phyloP scores from a whole-genome alignment of 1,140 invertebrate genomes.

The Vanessa tameamea region DNA sequence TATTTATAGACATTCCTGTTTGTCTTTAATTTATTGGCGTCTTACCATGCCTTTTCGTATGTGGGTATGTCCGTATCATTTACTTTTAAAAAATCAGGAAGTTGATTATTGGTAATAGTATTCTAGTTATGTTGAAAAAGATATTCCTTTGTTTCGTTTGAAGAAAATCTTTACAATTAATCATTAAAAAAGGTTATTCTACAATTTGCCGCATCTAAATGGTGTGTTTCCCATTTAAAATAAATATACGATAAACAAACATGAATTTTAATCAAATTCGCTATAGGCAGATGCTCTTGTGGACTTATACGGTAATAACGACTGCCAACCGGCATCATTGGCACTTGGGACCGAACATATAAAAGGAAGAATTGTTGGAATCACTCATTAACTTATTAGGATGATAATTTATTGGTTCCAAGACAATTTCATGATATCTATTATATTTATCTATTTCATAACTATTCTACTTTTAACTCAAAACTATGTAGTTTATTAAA shows the following conservation, averaged over 20 bases:
- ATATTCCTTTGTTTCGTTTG: not conserved
- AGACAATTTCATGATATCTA: conserved; percentile 67
- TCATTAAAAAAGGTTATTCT: not conserved
- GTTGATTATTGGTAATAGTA: not conserved
- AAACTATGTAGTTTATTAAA: not conserved
- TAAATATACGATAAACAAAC: conserved; percentile 74
- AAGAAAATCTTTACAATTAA: not conserved
- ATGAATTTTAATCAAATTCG: conserved; percentile 79
- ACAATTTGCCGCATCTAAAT: conserved; percentile 48
- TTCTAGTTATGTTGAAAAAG: not conserved
- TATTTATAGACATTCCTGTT: conserved; percentile 36
- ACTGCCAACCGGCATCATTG: conserved; percentile 53
- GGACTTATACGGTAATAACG: conserved; percentile 70
- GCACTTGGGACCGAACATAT: conserved; percentile 54
- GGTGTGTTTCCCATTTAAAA: conserved; percentile 46
- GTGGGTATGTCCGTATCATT: conserved; percentile 11
- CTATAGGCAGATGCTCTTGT: conserved; percentile 71
- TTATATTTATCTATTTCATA: conserved; percentile 8
- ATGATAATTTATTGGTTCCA: conserved; percentile 76
- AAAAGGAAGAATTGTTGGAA: conserved; percentile 72
- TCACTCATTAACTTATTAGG: conserved; percentile 79
- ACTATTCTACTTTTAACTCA: conserved; percentile 4
- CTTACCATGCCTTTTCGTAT: conserved; percentile 18
- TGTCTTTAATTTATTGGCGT: conserved; percentile 34
- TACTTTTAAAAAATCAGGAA: conserved; percentile 6